Base-by-base conservation (phyloP, 2,888 invertebrate species). In the Archips crataeganus region DNA sequence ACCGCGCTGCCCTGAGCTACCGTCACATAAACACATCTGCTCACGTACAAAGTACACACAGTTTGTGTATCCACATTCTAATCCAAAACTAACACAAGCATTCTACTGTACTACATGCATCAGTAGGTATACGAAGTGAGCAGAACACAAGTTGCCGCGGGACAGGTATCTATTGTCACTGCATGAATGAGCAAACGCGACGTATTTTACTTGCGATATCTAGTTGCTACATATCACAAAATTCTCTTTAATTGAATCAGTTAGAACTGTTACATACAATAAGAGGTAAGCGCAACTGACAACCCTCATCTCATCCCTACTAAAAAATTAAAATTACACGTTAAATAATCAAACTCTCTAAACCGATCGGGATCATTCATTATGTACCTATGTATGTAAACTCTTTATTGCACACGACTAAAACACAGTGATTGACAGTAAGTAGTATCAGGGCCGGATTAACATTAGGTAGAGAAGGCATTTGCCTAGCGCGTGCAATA, bases 1-100 rank as follows among this genome's bases (percentile, higher is more conserved):
- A 79, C 71, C 80, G 79, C 78, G 80, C 79, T 81, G 79, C 75
- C 69, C 65, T 71, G 74, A 74, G 74, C 70, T 61, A 66, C 72
- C 69, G 69, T 66, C 69, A 66, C 68, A 70, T 71, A 71, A 76
- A 74, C 75, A 70, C 64, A 68, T 65, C 68, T 68, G 66, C 64
- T 59, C 71, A 68, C 67, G 51, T 63, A 32, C 72, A 72, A 71
- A 66, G 68, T 71, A 72, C 63, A 72, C 72, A 72, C 68, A 51
- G 71, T 67, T 60, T 72, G 65, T 72, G 71, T 68, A 73, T 73
- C 57, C 71, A 60, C 75, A 75, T 71, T 71, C 68, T 75, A 71
- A 75, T 64, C 68, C 73, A 69, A 73, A 73, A 63, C 72, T 72
- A 72, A 68, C 72, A 73, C 42, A 69, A 64, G 63, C 63, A 69